Evolutionary conservation across 2,888 invertebrate species (phyloP).

Genomic region (Thera britannica): DNA sequence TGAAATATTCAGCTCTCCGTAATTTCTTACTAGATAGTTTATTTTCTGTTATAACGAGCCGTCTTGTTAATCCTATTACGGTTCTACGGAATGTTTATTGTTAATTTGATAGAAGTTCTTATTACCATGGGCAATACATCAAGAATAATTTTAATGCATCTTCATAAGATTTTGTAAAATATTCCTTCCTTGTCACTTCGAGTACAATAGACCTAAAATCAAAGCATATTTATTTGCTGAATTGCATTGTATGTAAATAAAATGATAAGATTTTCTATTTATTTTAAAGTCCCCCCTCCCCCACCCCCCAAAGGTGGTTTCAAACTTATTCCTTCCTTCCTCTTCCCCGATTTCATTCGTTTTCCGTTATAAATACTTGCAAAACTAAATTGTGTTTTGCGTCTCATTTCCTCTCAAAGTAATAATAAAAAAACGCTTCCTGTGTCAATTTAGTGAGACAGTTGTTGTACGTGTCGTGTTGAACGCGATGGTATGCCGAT

Average conservation of each 20-base stretch:
- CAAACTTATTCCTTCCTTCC: too few relatives aligned
- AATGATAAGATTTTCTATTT: too few relatives aligned
- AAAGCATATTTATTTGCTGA: too few relatives aligned
- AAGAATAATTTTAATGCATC: too few relatives aligned
- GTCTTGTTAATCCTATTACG: conserved; percentile 34
- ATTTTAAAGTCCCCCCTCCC: too few relatives aligned
- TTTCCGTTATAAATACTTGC: neutral
- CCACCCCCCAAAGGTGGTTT: too few relatives aligned
- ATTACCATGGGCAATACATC: neutral
- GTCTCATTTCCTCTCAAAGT: neutral
- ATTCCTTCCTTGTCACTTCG: too few relatives aligned
- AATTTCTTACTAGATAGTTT: neutral
- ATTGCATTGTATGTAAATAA: too few relatives aligned
- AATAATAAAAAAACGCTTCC: neutral
- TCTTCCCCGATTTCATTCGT: too few relatives aligned
- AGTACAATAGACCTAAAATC: too few relatives aligned
- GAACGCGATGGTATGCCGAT: conserved; percentile 41
- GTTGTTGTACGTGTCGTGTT: conserved; percentile 14
- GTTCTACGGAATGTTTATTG: conserved; percentile 7
- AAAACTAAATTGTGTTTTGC: neutral
- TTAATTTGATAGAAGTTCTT: neutral
- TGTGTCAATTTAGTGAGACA: conserved; percentile 22
- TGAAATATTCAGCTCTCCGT: conserved; percentile 8
- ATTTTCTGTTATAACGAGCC: conserved; percentile 35
- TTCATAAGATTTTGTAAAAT: too few relatives aligned